These are phyloP conservation scores for Listrodromus nycthemerus DNA, from an alignment of 2,888 invertebrate genomes.

Conservation along the genomic window DNA sequence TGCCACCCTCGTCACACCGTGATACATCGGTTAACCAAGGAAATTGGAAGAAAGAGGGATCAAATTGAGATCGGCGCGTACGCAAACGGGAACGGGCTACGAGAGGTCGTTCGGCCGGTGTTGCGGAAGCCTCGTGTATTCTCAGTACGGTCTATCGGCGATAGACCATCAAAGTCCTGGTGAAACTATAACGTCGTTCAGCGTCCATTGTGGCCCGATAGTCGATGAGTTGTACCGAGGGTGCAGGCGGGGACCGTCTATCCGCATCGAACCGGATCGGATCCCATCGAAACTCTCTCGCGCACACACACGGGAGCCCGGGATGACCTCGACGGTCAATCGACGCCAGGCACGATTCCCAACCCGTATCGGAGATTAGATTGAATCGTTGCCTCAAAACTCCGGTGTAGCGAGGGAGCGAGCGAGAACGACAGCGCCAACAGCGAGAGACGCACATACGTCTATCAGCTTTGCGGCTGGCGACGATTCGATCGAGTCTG, in stretches of 20 bases:
- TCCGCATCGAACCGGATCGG: conserved; percentile 44
- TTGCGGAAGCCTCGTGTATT: conserved; percentile 32
- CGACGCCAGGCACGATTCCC: conserved; percentile 47
- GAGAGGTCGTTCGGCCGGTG: not conserved
- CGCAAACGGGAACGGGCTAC: conserved; percentile 17
- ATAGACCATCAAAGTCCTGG: conserved; percentile 48
- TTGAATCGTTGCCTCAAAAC: conserved; percentile 56
- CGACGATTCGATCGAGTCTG: conserved; percentile 1
- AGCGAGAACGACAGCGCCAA: conserved; percentile 24
- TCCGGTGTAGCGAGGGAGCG: conserved; percentile 6
- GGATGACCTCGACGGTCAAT: conserved; percentile 59
- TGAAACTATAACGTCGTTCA: conserved; percentile 58
- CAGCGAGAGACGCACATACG: conserved; percentile 29
- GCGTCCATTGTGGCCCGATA: conserved; percentile 62
- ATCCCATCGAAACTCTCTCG: conserved; percentile 43
- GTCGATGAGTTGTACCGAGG: conserved; percentile 63
- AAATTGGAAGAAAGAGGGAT: conserved; percentile 34
- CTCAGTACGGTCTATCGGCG: conserved; percentile 17
- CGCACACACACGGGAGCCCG: conserved; percentile 31
- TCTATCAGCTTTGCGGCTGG: conserved; percentile 37
- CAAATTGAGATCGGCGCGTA: conserved; percentile 53
- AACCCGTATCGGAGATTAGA: conserved; percentile 59
- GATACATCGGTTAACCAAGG: conserved; percentile 14
- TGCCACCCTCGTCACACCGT: not conserved
- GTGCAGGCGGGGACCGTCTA: conserved; percentile 25